Conservation (phyloP, 2,113 vertebrate genomes). For the Phrynocephalus versicolor region DNA sequence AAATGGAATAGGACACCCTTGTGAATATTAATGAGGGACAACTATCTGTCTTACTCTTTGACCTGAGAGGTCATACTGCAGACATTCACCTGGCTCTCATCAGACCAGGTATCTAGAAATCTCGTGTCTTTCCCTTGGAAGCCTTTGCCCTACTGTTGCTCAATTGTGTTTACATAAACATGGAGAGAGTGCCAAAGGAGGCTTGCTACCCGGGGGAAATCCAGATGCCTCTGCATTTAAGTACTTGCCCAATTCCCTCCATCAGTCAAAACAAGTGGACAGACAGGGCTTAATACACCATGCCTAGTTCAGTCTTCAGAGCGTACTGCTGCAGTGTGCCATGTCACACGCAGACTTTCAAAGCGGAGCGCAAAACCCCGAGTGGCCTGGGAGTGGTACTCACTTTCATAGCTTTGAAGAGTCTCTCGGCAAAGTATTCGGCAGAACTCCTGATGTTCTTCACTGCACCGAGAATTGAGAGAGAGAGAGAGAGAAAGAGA, state of each 20-base stretch:
- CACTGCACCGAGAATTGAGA: conserved; percentile 73
- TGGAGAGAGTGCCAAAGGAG: neutral
- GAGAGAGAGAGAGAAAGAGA: too few species aligned
- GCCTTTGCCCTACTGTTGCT: neutral
- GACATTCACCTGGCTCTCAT: neutral
- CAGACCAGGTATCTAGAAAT: neutral
- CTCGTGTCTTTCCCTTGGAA: too few species aligned
- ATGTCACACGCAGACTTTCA: neutral
- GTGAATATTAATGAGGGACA: neutral
- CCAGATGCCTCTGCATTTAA: too few species aligned
- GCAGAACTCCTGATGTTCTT: conserved; percentile 86
- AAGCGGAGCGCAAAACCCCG: neutral
- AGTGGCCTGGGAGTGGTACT: conserved; percentile 9
- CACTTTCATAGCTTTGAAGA: conserved; percentile 98
- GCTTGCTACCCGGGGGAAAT: neutral
- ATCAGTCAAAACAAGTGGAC: neutral
- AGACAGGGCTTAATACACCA: neutral
- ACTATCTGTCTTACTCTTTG: too few species aligned
- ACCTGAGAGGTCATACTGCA: neutral
- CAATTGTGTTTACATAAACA: neutral
- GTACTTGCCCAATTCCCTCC: too few species aligned
- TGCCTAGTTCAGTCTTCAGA: neutral
- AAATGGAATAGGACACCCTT: neutral
- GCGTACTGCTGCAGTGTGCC: neutral
- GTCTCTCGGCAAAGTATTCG: conserved; percentile 91